Base-by-base conservation (phyloP, 2,113 vertebrate genomes). In the Xyrauchen texanus region DNA sequence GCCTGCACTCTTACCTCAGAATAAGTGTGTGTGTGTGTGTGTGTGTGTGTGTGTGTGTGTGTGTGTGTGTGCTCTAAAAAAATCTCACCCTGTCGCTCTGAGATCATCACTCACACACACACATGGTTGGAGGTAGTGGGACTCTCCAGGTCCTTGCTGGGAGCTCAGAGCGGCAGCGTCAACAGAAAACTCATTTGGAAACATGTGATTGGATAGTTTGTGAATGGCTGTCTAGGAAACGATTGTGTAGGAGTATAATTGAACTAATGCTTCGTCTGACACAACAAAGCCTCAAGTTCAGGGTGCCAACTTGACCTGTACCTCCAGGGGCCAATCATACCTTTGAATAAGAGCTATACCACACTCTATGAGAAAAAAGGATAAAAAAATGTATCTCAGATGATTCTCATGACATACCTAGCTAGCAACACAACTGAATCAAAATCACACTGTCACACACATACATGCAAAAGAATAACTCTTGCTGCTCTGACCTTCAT, bases 151-250 rank as follows among this genome's bases (percentile, higher is more conserved):
- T 11, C 77, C 8, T 68, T 9, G 0, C 61, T 65, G 52, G 42
- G 46, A 68, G 57, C 42, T 82, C 46, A 73, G 57, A 65, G 60
- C 62, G 11, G 12, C 4, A 44, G 11, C 34, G 61, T 73, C 55
- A 53, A 53, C 63, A 74, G 64, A 80, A 73, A 80, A 72, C 79
- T 74, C 53, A 16, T 72, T 75, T 65, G 51, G 46, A 71, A 85
- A 49, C 9, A 81, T 76, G 76, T 84, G 86, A 88, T 85, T 89
- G 87, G 83, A 68, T 73, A 49, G 42, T 66, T 85, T 78, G 85
- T 83, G 79, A 71, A 67, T 53, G 53, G 60, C 68, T 83, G 67
- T 72, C 8, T 81, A 85, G 84, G 84, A 42, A 76, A 57, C 45
- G 69, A 73, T 4, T 11, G 81, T 69, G 70, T 81, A 74, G 62